Conservation (phyloP, 2,888 invertebrate genomes). For the Poecilobothrus nobilitatus region DNA sequence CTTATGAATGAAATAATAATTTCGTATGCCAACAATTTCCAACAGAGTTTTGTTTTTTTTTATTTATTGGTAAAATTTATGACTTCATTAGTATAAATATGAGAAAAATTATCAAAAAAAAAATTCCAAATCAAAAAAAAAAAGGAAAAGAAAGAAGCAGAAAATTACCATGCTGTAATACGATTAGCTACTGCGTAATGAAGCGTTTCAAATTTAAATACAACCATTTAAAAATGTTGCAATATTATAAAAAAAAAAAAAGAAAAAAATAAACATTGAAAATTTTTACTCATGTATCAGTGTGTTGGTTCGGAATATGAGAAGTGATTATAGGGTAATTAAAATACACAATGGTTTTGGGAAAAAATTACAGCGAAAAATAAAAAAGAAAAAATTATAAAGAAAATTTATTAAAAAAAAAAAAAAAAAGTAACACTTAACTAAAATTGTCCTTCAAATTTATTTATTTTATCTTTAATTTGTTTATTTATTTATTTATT, state of each 20-base stretch:
- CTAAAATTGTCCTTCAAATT: neutral
- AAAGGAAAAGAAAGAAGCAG: neutral
- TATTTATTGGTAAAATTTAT: neutral
- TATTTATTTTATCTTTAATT: neutral
- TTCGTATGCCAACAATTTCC: conserved; percentile 1
- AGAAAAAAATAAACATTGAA: neutral
- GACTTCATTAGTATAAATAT: conserved; percentile 6
- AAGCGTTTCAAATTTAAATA: neutral
- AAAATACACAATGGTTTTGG: neutral
- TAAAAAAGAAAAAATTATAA: no score
- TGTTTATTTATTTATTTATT: neutral
- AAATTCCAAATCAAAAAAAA: no score
- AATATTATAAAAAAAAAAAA: neutral
- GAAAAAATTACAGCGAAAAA: neutral
- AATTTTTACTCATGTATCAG: conserved; percentile 11
- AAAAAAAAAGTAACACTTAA: neutral
- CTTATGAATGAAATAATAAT: neutral
- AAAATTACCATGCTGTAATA: neutral
- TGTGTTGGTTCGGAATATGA: conserved; percentile 2
- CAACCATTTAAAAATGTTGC: no score
- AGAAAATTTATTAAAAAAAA: neutral
- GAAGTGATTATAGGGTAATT: neutral
- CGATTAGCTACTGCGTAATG: conserved; percentile 6
- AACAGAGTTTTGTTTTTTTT: neutral
- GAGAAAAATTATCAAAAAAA: neutral